phyloP scores from a whole-genome alignment of 2,113 vertebrate species.

The Actinemys pallida region DNA sequence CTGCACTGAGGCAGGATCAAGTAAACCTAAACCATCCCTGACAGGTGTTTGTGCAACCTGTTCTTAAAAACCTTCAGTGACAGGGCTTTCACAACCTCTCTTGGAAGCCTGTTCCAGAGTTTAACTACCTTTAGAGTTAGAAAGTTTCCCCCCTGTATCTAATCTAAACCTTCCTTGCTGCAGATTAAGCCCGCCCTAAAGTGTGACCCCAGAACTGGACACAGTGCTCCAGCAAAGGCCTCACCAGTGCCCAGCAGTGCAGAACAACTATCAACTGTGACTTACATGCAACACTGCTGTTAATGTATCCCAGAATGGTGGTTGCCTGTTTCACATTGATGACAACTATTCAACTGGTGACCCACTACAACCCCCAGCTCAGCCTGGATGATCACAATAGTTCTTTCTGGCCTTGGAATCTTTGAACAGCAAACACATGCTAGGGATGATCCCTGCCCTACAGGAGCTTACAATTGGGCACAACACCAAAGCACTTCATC shows the following conservation, averaged over 20 bases:
- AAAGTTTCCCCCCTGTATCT: background rate
- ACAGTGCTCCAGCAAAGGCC: too few relatives aligned
- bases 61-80: background rate
- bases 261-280: background rate
- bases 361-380: too few relatives aligned
- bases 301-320: background rate
- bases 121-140: background rate
- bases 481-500: background rate
- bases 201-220: background rate
- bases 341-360: too few relatives aligned
- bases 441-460: background rate
- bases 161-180: background rate
- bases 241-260: background rate
- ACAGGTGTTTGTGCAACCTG: background rate
- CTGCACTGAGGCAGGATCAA: too few relatives aligned
- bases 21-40: background rate
- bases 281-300: background rate
- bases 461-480: background rate
- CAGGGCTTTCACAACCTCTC: background rate
- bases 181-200: background rate
- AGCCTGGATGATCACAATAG: too few relatives aligned
- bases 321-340: too few relatives aligned
- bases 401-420: background rate
- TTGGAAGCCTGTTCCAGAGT: too few relatives aligned
- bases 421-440: background rate